phyloP scores from a whole-genome alignment of 2,113 vertebrate species.

The Collichthys lucidus region DNA sequence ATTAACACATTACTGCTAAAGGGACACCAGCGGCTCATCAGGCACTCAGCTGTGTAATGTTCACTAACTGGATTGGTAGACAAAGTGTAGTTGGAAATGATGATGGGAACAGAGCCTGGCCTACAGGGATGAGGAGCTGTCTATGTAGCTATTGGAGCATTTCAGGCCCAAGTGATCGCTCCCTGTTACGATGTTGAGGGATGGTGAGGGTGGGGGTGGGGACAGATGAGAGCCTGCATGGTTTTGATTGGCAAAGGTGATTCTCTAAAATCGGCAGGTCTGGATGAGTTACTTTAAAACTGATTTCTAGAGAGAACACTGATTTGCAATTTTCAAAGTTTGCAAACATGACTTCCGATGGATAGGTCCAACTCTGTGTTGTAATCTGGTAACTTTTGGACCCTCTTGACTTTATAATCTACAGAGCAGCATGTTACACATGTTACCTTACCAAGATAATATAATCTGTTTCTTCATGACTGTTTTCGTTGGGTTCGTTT shows the following conservation, averaged over 20 bases:
- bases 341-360: neutral
- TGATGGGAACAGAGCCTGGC: conserved; percentile 33
- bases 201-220: conserved; percentile 4
- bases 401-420: neutral
- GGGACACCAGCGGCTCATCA: conserved; percentile 35
- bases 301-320: neutral
- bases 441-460: neutral
- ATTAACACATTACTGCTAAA: conserved; percentile 48
- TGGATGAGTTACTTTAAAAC: neutral
- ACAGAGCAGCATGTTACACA: neutral
- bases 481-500: conserved; percentile 5
- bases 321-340: neutral
- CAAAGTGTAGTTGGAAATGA: conserved; percentile 28
- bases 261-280: neutral
- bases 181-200: conserved; percentile 39
- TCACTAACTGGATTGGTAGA: conserved; percentile 28
- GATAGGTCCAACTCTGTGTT: neutral
- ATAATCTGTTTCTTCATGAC: neutral
- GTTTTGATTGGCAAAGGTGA: conserved; percentile 15
- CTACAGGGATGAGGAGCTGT: conserved; percentile 15
- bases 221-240: neutral
- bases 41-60: conserved; percentile 49
- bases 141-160: conserved; percentile 32
- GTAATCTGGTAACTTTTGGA: neutral
- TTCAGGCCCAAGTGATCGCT: conserved; percentile 41